These are phyloP conservation scores for Brevimyrus niger DNA, from an alignment of 2,113 vertebrate species.

Conservation along the genomic window DNA sequence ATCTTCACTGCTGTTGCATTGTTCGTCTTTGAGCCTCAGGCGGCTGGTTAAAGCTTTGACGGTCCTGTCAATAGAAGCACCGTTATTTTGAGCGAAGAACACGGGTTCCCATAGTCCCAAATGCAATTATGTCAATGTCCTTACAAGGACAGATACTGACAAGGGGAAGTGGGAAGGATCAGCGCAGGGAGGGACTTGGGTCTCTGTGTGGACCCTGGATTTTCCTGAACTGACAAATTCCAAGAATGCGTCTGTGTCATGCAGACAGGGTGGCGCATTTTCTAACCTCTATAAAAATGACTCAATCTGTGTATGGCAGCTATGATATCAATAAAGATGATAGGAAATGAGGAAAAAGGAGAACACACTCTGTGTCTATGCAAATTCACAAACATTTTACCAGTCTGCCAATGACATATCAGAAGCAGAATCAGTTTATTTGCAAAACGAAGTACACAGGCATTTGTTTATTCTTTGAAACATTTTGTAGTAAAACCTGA, in stretches of 20 bases:
- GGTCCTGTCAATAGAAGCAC: background rate
- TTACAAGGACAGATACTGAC: constrained; percentile 7
- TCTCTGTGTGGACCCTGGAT: background rate
- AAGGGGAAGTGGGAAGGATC: background rate
- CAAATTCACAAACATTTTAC: background rate
- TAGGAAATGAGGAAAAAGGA: background rate
- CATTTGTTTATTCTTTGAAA: background rate
- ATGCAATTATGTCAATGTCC: constrained; percentile 12
- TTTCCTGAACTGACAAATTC: background rate
- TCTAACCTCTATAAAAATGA: background rate
- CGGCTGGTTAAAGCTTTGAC: background rate
- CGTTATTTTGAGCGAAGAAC: constrained; percentile 1
- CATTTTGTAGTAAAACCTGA: background rate
- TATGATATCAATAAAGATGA: background rate
- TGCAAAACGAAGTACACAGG: too few relatives aligned
- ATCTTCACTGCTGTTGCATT: background rate
- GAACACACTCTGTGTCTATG: background rate
- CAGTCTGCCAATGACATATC: background rate
- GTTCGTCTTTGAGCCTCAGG: background rate
- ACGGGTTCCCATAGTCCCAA: constrained; percentile 5
- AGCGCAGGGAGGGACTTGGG: background rate
- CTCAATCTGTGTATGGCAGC: background rate
- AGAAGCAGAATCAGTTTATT: background rate
- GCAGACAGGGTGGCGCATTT: background rate
- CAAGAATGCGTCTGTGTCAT: background rate